Base-by-base conservation (phyloP, 2,113 vertebrate species). In the Recurvirostra avosetta region DNA sequence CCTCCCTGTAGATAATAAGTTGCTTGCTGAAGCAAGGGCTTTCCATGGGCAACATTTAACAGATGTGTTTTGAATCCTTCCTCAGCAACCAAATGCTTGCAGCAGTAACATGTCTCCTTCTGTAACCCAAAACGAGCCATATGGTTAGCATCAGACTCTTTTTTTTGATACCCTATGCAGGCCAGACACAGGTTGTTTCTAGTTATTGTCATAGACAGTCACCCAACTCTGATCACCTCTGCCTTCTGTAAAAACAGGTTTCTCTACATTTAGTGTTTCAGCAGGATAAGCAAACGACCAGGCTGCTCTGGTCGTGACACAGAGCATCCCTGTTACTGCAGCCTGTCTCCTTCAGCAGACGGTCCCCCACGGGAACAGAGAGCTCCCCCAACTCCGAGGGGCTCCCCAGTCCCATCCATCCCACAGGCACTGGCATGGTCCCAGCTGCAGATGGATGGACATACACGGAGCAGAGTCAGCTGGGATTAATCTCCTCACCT, bases 61-160 rank as follows among this genome's bases (percentile, higher is more conserved):
- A 95, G 95, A 88, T 90, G 74, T 73, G 50, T 83, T 96, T 93
- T 63, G 67, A 90, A 86, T 83, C 85, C 85, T 66, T 65, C 16
- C 87, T 87, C 7, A 0, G 86, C 91, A 91, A 74, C 41, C 76
- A 90, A 81, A 61, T n/a, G 74, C 84, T 75, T 66, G 90, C 78
- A 90, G 59, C 82, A 86, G 79, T 25, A 76, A 53, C 2, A 7
- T 22, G 3, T 38, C 75, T 86, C 92, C 78, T 72, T 21, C 93
- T 92, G 75, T 7, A 73, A 32, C 86, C 83, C n/a, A 17, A 61
- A 81, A 26, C 0, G 2, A 91, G 72, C 88, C 90, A 74, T 36
- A 63, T n/a, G 82, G 72, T 30, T 61, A 40, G 50, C 94, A 90
- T 72, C 78, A 96, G 88, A 19, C 41, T 52, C 3, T 55, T 9